phyloP scores from a whole-genome alignment of 2,797 vertebrate species.

The Enoplosus armatus region DNA sequence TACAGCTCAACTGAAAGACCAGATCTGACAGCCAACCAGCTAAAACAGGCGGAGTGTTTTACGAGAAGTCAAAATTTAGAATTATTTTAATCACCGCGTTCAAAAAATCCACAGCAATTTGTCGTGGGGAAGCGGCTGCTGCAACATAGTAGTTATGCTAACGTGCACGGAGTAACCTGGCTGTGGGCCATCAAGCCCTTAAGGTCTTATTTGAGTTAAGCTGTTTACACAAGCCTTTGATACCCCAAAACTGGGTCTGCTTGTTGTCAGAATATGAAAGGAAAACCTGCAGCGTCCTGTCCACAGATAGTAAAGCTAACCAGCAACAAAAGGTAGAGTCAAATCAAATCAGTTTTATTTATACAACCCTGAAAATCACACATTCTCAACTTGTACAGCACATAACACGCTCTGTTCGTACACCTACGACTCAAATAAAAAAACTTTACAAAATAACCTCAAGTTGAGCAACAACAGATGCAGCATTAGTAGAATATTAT shows the following conservation, averaged over 20 bases:
- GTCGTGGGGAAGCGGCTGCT: slow-evolving; percentile 8
- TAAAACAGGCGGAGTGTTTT: slow-evolving; percentile 28
- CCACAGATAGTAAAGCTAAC: background rate
- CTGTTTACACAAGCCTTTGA: slow-evolving; percentile 51
- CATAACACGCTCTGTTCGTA: background rate
- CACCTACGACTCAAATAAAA: background rate
- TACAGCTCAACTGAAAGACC: slow-evolving; percentile 26
- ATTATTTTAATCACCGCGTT: slow-evolving; percentile 35
- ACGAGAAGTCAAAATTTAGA: slow-evolving; percentile 44
- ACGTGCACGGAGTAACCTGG: slow-evolving; percentile 27
- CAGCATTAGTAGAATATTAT: background rate
- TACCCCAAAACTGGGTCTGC: slow-evolving; percentile 24
- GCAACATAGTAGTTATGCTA: background rate
- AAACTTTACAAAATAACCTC: background rate
- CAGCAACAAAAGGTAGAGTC: background rate
- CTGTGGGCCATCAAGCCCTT: slow-evolving; percentile 27
- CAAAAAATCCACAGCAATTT: slow-evolving; percentile 37
- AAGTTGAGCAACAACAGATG: background rate
- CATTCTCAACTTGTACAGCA: background rate
- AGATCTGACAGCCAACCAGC: slow-evolving; percentile 55
- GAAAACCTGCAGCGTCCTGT: slow-evolving; percentile 13
- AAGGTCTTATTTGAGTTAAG: slow-evolving; percentile 56
- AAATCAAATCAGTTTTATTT: background rate
- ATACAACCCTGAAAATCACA: background rate
- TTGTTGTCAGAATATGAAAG: slow-evolving; percentile 12